Percentiles rank a stretch among this genome's conserved stretches.
These are phyloP conservation scores for Carassius carassius DNA, from an alignment of 2,113 vertebrate genomes.

Conservation along the genomic window DNA sequence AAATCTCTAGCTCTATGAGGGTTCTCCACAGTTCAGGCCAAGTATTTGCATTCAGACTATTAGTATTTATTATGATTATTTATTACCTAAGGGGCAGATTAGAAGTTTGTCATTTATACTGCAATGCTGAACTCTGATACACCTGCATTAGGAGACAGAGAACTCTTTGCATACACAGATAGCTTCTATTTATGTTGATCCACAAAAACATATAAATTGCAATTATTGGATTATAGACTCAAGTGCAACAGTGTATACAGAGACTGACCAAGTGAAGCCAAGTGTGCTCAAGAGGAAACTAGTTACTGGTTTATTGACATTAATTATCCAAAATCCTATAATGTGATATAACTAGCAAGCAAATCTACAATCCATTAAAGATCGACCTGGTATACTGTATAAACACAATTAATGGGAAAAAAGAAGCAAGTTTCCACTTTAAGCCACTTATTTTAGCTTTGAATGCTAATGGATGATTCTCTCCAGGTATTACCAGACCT, in stretches of 20 bases:
- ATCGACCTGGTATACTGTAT: neutral
- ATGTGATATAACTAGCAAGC: neutral
- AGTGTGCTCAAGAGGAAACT: neutral
- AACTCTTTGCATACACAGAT: neutral
- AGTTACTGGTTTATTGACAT: slow-evolving; percentile 5
- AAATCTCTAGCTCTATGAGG: neutral
- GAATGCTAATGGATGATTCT: neutral
- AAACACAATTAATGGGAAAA: neutral
- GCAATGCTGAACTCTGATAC: neutral
- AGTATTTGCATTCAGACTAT: neutral
- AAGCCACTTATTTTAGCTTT: neutral
- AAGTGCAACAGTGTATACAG: neutral
- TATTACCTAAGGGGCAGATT: neutral
- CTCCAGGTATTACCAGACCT: neutral
- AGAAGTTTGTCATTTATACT: neutral
- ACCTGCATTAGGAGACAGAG: neutral
- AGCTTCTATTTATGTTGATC: no score
- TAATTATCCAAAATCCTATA: slow-evolving; percentile 1
- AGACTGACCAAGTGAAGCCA: neutral
- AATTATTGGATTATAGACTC: slow-evolving; percentile 15
- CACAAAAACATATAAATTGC: no score
- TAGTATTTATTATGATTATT: no score
- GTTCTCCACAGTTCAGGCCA: neutral
- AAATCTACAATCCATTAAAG: slow-evolving; percentile 23
- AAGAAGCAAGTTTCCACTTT: neutral